Conservation (phyloP, 92 coral and sea anemone genomes). For the Metridium senile region DNA sequence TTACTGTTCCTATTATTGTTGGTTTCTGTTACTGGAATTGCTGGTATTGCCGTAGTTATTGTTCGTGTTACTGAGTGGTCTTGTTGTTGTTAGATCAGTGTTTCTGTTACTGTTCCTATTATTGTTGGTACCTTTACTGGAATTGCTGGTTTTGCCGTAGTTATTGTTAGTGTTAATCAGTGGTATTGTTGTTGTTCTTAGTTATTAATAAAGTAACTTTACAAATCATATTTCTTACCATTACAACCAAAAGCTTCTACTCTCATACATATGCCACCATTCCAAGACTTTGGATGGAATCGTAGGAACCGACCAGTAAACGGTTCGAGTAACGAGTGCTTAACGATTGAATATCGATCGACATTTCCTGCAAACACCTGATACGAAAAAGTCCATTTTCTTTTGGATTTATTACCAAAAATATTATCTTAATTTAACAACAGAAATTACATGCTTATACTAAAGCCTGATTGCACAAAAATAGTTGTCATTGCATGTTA, state of each 20-base stretch:
- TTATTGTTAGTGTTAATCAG: neutral
- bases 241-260: conserved; percentile 27
- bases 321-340: conserved; percentile 40
- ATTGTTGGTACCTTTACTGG: too few species aligned
- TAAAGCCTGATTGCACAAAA: too few species aligned
- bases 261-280: conserved; percentile 55
- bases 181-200: neutral
- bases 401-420: neutral
- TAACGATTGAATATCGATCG: conserved; percentile 41
- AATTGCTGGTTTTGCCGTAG: too few species aligned
- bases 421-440: neutral
- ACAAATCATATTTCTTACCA: conserved; percentile 3
- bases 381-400: neutral
- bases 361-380: conserved; percentile 51
- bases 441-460: neutral
- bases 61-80: too few species aligned
- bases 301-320: conserved; percentile 38
- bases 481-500: too few species aligned
- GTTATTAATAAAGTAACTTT: neutral
- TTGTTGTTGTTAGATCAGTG: too few species aligned
- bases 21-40: too few species aligned
- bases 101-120: too few species aligned
- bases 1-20: too few species aligned
- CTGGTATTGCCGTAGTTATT: too few species aligned
- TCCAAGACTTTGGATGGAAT: conserved; percentile 57